phyloP scores from a whole-genome alignment of 2,797 vertebrate species.

The Sciurus vulgaris region DNA sequence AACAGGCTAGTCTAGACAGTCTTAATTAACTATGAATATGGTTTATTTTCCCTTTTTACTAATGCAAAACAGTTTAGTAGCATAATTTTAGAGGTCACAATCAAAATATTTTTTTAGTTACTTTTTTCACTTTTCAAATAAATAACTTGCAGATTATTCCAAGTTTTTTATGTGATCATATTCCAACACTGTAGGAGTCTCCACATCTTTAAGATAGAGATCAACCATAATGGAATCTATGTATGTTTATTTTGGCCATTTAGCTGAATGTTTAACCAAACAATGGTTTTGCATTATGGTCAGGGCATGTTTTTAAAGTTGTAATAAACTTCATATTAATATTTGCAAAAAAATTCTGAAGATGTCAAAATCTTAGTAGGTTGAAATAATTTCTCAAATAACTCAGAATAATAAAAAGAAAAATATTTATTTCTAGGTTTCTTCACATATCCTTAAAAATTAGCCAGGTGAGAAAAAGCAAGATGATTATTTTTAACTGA shows the following conservation, averaged over 20 bases:
- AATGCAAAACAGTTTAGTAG: neutral
- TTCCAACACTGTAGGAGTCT: neutral
- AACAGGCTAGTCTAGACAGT: neutral
- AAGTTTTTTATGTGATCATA: neutral
- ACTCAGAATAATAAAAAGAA: neutral
- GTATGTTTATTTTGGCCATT: neutral
- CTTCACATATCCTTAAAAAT: neutral
- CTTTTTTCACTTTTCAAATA: neutral
- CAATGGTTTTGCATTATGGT: neutral
- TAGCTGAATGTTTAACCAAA: neutral
- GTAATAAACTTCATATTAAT: neutral
- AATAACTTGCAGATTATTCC: neutral
- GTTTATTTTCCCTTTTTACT: neutral
- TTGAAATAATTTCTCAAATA: slow-evolving; percentile 32
- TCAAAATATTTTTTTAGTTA: neutral
- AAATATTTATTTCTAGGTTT: neutral
- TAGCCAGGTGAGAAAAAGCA: neutral
- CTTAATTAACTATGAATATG: neutral
- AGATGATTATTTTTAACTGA: neutral
- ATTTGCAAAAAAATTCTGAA: neutral
- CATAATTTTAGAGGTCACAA: neutral
- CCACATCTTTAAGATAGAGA: neutral
- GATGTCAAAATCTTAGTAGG: neutral
- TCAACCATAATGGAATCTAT: neutral
- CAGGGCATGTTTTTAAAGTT: neutral